These are phyloP conservation scores for Etheostoma perlongum DNA, from an alignment of 2,797 vertebrate species.

Conservation along the genomic window DNA sequence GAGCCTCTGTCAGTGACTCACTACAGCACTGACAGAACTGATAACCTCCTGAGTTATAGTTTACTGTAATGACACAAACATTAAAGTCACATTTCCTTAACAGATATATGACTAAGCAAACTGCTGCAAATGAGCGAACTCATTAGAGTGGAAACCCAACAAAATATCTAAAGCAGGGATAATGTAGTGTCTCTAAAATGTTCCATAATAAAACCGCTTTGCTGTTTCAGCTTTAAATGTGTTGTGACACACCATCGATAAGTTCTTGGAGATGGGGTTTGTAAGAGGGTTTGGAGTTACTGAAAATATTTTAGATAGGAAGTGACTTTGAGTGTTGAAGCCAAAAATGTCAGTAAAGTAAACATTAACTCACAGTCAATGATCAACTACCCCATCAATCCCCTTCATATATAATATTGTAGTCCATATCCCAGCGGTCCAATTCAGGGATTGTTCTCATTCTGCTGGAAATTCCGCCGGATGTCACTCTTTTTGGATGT, in stretches of 20 bases:
- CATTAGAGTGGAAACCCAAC: constrained; percentile 48
- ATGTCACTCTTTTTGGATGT: too few relatives aligned
- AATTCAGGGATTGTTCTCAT: too few relatives aligned
- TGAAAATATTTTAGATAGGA: not conserved
- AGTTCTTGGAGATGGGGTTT: not conserved
- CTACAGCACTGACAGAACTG: constrained; percentile 35
- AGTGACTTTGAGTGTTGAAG: not conserved
- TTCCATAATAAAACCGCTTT: constrained; percentile 11
- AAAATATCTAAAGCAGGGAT: constrained; percentile 41
- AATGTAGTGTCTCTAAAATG: constrained; percentile 20
- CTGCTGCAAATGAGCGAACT: constrained; percentile 37
- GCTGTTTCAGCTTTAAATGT: constrained; percentile 39
- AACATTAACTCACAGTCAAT: constrained; percentile 32
- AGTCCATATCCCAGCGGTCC: too few relatives aligned
- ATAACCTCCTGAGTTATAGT: constrained; percentile 52
- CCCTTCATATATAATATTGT: constrained; percentile 33
- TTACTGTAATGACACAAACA: constrained; percentile 54
- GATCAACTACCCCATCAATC: constrained; percentile 20
- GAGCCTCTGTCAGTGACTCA: constrained; percentile 42
- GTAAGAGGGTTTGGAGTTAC: not conserved
- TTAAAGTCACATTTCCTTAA: constrained; percentile 60
- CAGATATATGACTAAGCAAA: constrained; percentile 45
- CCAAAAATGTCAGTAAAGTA: constrained; percentile 17
- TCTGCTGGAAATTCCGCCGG: too few relatives aligned
- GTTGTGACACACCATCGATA: constrained; percentile 22